phyloP scores from a whole-genome alignment of 2,113 vertebrate genomes.

The Leuciscus idus region DNA sequence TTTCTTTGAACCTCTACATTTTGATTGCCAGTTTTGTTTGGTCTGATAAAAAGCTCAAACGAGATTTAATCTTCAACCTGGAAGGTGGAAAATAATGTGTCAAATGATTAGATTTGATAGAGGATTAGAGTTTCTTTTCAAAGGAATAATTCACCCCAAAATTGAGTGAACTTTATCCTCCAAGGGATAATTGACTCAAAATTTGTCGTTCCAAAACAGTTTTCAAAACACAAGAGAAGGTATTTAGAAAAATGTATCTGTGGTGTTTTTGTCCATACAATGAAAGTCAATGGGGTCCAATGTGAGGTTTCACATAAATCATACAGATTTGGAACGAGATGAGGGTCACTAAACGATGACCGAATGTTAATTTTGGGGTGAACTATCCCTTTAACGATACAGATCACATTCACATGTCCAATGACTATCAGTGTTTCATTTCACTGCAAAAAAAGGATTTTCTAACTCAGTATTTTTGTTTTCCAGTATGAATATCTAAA shows the following conservation, averaged over 20 bases:
- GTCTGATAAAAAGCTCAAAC: neutral
- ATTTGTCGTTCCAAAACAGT: neutral
- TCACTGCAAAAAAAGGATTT: neutral
- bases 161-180: neutral
- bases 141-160: neutral
- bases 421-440: neutral
- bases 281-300: neutral
- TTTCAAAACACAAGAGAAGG: neutral
- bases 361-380: neutral
- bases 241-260: neutral
- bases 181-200: neutral
- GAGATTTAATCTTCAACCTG: neutral
- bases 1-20: neutral
- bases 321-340: neutral
- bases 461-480: neutral
- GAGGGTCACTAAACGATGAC: neutral
- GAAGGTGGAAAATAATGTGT: neutral
- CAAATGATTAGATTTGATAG: neutral
- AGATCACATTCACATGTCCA: conserved; percentile 14
- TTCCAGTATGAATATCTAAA: neutral
- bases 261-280: neutral
- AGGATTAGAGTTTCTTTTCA: neutral
- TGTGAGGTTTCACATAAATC: neutral
- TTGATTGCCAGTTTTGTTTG: neutral
- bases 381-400: neutral